These are phyloP conservation scores for Hyles euphorbiae DNA, from an alignment of 1,140 invertebrate species.

Conservation along the genomic window DNA sequence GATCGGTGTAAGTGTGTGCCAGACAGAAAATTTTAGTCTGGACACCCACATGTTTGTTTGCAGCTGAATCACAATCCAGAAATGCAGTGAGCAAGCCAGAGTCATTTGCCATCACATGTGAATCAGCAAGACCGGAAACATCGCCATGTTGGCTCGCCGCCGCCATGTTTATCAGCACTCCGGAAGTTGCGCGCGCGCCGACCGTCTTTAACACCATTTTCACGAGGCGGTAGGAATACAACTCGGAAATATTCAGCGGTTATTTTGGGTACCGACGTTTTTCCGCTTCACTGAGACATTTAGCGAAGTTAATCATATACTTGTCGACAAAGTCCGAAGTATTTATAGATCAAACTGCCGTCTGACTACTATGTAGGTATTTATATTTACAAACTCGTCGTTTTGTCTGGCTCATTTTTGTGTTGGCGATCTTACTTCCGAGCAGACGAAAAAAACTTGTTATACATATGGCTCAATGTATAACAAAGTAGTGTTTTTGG, in stretches of 20 bases:
- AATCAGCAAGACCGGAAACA: conserved; percentile 70
- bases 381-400: conserved; percentile 50
- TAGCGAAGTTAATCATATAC: conserved; percentile 61
- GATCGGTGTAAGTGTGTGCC: too few species aligned
- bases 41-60: conserved; percentile 62
- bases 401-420: conserved; percentile 33
- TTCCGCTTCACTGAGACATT: conserved; percentile 64
- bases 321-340: conserved; percentile 49
- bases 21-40: conserved; percentile 36
- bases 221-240: conserved; percentile 49
- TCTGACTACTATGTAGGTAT: conserved; percentile 25
- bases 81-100: conserved; percentile 68
- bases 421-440: too few species aligned
- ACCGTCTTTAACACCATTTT: conserved; percentile 67
- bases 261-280: conserved; percentile 67
- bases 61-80: conserved; percentile 66
- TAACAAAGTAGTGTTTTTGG: too few species aligned
- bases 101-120: conserved; percentile 58
- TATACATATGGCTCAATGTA: too few species aligned
- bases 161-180: conserved; percentile 70
- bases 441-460: too few species aligned
- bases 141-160: conserved; percentile 68
- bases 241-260: conserved; percentile 66
- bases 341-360: conserved; percentile 63
- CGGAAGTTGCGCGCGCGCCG: conserved; percentile 72